Conservation (phyloP, 2,797 vertebrate genomes). For the Australoheros facetus region DNA sequence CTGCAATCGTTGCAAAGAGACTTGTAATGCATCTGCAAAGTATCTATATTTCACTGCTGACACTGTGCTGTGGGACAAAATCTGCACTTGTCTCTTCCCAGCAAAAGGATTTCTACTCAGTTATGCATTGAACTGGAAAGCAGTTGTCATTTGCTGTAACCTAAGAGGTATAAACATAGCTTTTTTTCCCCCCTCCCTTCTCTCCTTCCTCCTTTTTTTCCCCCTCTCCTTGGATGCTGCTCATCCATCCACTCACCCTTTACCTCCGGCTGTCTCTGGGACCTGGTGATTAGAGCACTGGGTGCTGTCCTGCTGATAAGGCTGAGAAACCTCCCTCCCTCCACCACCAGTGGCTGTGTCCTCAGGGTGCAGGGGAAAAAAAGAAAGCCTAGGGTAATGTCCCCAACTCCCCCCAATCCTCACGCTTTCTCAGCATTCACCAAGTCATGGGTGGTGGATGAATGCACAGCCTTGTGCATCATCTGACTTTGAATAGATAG, state of each 20-base stretch:
- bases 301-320: slow-evolving; percentile 81
- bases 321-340: slow-evolving; percentile 54
- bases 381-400: slow-evolving; percentile 52
- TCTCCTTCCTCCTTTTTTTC: neutral
- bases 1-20: slow-evolving; percentile 31
- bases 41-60: slow-evolving; percentile 38
- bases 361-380: slow-evolving; percentile 35
- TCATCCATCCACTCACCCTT: slow-evolving; percentile 57
- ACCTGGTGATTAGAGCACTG: slow-evolving; percentile 76
- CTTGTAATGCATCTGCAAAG: slow-evolving; percentile 31
- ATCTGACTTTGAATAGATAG: slow-evolving; percentile 43
- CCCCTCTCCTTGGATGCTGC: slow-evolving; percentile 42
- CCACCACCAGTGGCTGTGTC: slow-evolving; percentile 60
- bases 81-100: slow-evolving; percentile 40
- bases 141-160: slow-evolving; percentile 68
- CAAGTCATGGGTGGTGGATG: slow-evolving; percentile 42
- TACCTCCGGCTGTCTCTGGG: slow-evolving; percentile 72
- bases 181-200: neutral
- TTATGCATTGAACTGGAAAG: slow-evolving; percentile 63
- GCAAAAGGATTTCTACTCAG: slow-evolving; percentile 55
- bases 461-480: slow-evolving; percentile 35
- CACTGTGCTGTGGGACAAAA: slow-evolving; percentile 36
- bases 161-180: slow-evolving; percentile 62
- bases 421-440: slow-evolving; percentile 32
- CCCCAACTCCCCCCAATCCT: slow-evolving; percentile 24